Evolutionary conservation across 1,140 invertebrate genomes (phyloP), one percentile per base, ranked within the genome.

Genomic region (Samia ricini): DNA sequence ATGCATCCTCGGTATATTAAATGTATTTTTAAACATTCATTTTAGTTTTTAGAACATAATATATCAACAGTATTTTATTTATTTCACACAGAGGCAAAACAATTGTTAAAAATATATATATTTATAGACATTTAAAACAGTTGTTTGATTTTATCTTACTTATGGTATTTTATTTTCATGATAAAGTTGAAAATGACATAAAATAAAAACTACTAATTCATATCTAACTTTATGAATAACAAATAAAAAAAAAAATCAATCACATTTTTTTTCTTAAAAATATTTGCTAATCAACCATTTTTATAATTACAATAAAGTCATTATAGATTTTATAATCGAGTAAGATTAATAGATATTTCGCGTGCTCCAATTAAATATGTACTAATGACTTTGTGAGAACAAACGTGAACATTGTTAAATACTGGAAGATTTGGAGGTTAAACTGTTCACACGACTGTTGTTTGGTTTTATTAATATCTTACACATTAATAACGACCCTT

Each of bases 361-460:
- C 79, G 73, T 81, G 79, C 59, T 69, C 67, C 71, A 72, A 76
- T 77, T 79, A 74, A 67, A 68, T 65, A 36, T 42, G 33, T 42
- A 57, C 7, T 24, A 15, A 59, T 70, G 61, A 42, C 48, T 62
- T 69, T 69, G 69, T 75, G 66, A 61, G 61, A 67, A 62, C n/a
- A n/a, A n/a, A n/a, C 64, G 55, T 23, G 59, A 62, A 52, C 5
- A 63, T 59, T 66, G 67, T 71, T 71, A 68, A 60, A 50, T 42
- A 10, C n/a, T 52, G 19, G 36, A 65, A 55, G 57, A 60, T 48
- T 24, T 63, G 55, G 19, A 24, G 61, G 59, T 57, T 52, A 24
- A n/a, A n/a, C 24, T 56, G 26, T 68, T 72, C 69, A 68, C 69
- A 71, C 63, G 69, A 58, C 24, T 56, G 56, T 66, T 66, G 62